Evolutionary conservation across 1,140 invertebrate genomes (phyloP).

Genomic region (Brachionus plicatilis): DNA sequence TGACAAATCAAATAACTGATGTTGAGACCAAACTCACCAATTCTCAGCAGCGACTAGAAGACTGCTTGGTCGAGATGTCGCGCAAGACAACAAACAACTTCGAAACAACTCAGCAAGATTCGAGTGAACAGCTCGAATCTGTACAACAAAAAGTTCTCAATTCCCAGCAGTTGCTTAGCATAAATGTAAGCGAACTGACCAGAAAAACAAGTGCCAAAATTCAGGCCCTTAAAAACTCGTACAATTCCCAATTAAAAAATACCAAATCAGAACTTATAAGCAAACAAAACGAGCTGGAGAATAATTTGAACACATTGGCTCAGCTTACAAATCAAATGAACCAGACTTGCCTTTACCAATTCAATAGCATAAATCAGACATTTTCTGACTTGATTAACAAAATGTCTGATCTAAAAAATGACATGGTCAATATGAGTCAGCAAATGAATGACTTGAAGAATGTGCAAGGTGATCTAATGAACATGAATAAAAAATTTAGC

Average conservation of each 20-base stretch:
- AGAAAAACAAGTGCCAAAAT: background rate
- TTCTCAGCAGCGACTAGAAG: constrained; percentile 36
- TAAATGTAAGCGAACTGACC: background rate
- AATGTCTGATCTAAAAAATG: background rate
- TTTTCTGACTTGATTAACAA: background rate
- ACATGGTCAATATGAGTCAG: background rate
- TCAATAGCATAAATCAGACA: background rate
- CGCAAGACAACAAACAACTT: constrained; percentile 34
- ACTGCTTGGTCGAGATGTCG: constrained; percentile 35
- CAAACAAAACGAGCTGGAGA: background rate
- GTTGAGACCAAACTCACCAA: constrained; percentile 23
- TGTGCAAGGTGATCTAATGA: background rate
- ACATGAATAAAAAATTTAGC: background rate
- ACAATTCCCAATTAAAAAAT: constrained; percentile 17
- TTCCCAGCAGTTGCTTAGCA: background rate
- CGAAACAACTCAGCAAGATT: constrained; percentile 24
- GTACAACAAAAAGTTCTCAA: background rate
- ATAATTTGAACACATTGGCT: background rate
- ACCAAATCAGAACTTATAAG: background rate
- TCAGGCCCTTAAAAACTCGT: background rate
- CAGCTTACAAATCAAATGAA: background rate
- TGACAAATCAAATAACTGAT: constrained; percentile 25
- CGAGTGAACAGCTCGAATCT: background rate
- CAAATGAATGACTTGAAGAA: background rate
- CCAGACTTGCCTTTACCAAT: background rate